A percentile compares a stretch with the other conserved stretches of the same genome.
phyloP scores from a whole-genome alignment of 2,113 vertebrate genomes.

The Amphilophus citrinellus region DNA sequence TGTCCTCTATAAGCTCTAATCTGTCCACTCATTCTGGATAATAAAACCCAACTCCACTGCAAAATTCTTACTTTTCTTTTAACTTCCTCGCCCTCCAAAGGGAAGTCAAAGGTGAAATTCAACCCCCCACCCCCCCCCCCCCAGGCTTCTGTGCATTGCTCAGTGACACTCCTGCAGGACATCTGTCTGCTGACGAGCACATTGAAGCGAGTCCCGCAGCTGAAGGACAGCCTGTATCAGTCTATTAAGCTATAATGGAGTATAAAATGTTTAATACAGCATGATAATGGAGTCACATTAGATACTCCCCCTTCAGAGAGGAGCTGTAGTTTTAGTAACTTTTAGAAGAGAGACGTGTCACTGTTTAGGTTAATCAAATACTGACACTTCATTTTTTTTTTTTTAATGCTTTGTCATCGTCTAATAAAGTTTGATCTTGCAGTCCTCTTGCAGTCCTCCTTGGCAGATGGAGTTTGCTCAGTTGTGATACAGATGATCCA shows the following conservation, averaged over 20 bases:
- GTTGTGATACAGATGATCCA: background rate
- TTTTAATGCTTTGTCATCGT: no score
- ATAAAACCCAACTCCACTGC: background rate
- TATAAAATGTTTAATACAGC: constrained; percentile 21
- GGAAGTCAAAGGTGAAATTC: constrained; percentile 20
- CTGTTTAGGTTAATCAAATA: background rate
- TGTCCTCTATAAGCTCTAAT: background rate
- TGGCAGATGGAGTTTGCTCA: background rate
- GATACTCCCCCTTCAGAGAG: background rate
- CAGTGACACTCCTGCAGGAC: constrained; percentile 29
- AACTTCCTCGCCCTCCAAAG: background rate
- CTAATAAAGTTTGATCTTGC: background rate
- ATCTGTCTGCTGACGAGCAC: constrained; percentile 16
- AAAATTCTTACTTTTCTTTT: background rate
- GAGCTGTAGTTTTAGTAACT: background rate
- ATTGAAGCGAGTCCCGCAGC: constrained; percentile 17
- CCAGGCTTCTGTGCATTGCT: background rate
- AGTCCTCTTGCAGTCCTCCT: no score
- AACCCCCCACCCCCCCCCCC: background rate
- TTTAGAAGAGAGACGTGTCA: background rate
- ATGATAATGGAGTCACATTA: constrained; percentile 45
- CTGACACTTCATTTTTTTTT: background rate
- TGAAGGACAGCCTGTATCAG: constrained; percentile 43
- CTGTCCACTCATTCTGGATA: constrained; percentile 1
- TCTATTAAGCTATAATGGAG: constrained; percentile 35